phyloP scores from a whole-genome alignment of 2,113 vertebrate species.

The Telmatochromis sp. region DNA sequence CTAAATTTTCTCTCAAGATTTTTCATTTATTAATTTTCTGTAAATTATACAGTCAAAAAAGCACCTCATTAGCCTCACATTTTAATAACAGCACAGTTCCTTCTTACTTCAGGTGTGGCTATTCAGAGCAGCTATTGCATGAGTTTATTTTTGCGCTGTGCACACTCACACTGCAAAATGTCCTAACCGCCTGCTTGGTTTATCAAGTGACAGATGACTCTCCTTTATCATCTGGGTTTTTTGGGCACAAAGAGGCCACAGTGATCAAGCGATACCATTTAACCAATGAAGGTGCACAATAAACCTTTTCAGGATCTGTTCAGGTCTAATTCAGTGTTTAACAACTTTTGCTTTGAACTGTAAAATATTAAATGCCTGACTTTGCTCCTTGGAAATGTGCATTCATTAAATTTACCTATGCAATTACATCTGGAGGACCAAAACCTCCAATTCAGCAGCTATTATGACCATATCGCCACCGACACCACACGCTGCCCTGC shows the following conservation, averaged over 20 bases:
- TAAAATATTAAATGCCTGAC: not conserved
- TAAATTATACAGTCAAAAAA: not conserved
- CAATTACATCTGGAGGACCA: constrained; percentile 16
- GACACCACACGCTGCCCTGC: not conserved
- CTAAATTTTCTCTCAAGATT: not conserved
- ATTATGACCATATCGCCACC: not conserved
- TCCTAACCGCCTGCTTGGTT: not conserved
- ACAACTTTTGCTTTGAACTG: not conserved
- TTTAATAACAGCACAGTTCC: not conserved
- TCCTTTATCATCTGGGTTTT: not conserved
- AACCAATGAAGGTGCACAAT: not conserved
- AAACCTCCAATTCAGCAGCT: constrained; percentile 16
- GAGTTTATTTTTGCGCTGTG: not conserved
- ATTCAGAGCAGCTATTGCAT: not conserved
- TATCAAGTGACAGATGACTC: not conserved
- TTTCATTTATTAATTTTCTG: not conserved
- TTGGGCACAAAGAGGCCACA: not conserved
- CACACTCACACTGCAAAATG: not conserved
- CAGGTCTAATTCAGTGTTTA: not conserved
- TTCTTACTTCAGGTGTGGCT: not conserved
- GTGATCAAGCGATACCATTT: not conserved
- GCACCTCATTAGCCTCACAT: not conserved
- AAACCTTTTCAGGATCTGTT: not conserved
- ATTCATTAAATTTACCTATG: constrained; percentile 2
- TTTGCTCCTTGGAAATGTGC: not conserved